These are phyloP conservation scores for Poecilia gillii DNA, from an alignment of 2,797 vertebrate species.

Conservation along the genomic window DNA sequence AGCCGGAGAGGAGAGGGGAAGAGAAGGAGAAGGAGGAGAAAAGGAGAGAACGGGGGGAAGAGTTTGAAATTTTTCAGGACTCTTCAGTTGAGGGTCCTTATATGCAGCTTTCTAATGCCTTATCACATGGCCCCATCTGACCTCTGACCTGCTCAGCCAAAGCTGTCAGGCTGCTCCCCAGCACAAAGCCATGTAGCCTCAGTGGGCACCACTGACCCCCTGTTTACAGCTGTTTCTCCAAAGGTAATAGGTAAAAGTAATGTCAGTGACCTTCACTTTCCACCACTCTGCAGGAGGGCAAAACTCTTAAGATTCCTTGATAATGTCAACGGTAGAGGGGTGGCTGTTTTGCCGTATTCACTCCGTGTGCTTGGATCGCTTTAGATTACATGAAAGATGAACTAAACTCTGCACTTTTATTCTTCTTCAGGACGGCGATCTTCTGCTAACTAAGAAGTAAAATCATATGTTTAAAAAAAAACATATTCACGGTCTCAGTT, in stretches of 20 bases:
- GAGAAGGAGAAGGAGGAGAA: conserved; percentile 53
- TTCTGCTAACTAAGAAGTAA: conserved; percentile 15
- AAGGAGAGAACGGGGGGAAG: conserved; percentile 8
- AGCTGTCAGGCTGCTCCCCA: conserved; percentile 69
- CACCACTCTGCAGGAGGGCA: conserved; percentile 65
- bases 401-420: conserved; percentile 7
- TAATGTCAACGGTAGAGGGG: conserved; percentile 68
- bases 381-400: conserved; percentile 24
- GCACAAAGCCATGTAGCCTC: conserved; percentile 67
- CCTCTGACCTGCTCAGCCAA: conserved; percentile 68
- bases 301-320: conserved; percentile 77
- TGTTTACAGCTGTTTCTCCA: conserved; percentile 54
- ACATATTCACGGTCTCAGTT: conserved; percentile 31
- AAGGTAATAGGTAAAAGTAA: conserved; percentile 81
- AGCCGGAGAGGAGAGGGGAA: conserved; percentile 41
- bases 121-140: conserved; percentile 80
- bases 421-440: conserved; percentile 2
- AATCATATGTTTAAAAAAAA: conserved; percentile 30
- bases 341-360: conserved; percentile 55
- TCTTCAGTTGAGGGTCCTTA: conserved; percentile 65
- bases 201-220: conserved; percentile 69
- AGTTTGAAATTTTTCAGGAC: conserved; percentile 60
- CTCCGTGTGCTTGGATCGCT: conserved; percentile 27
- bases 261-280: conserved; percentile 79
- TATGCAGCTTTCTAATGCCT: conserved; percentile 70